Base-by-base conservation (phyloP, 1,140 invertebrate genomes). In the Orius insidiosus region DNA sequence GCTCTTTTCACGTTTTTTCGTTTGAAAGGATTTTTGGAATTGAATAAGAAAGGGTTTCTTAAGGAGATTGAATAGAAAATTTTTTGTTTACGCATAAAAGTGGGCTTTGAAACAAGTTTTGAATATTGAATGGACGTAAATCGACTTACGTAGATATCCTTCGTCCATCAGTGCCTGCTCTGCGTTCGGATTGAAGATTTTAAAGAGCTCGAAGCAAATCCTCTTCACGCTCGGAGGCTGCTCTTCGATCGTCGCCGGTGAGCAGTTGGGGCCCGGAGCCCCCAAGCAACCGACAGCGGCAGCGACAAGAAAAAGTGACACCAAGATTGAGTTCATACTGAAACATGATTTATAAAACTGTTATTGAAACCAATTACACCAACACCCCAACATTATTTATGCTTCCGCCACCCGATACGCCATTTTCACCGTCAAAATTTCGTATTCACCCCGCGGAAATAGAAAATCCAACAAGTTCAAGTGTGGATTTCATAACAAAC, bases 191-290 rank as follows among this genome's bases (percentile, higher is more conserved):
- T 24, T 60, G 1, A 64, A 63, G 10, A 70, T 60, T 43, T 70
- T 64, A 48, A 66, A 66, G 0, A 71, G 57, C 2, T 66, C 65
- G n/a, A 61, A 60, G 54, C 69, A 72, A 13, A 71, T 61, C 54
- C 67, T 68, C 37, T 69, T 65, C 41, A 72, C 62, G 56, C 65
- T 63, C 1, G 64, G 66, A 3, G 70, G 69, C 8, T 69, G 60
- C 24, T 72, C 69, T 19, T 71, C 64, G 24, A 70, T 52, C 14
- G 65, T 49, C 30, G 62, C 62, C n/a, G 68, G 63, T 52, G 60
- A 68, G 55, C 69, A 74, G 47, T 70, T 68, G 8, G 63, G 59
- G 10, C 68, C 67, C 9, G 64, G 60, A 54, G 63, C 59, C 1
- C 58, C 60, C 5, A 55, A 49, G 7, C 49, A 51, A 46, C 59